A percentile compares a stretch with the other conserved stretches of the same genome.
Conservation (phyloP, 2,113 vertebrate species). For the Oryzias woworae region DNA sequence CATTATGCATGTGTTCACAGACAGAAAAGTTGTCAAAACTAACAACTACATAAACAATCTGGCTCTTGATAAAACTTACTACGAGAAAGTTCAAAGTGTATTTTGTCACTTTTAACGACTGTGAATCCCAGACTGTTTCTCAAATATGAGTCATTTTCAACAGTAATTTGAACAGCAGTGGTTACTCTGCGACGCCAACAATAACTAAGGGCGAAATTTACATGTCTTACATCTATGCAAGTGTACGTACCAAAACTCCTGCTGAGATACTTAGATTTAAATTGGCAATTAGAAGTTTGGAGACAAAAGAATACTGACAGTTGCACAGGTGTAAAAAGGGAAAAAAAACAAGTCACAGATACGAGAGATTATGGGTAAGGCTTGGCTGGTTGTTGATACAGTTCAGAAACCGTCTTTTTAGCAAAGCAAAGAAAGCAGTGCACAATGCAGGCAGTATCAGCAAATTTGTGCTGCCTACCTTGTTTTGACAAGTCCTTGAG, state of each 20-base stretch:
- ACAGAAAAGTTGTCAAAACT: constrained; percentile 32
- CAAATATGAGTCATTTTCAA: constrained; percentile 29
- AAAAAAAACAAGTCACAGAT: constrained; percentile 16
- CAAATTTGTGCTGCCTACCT: constrained; percentile 59
- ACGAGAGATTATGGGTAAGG: constrained; percentile 8
- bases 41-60: constrained; percentile 22
- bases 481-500: constrained; percentile 58
- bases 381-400: constrained; percentile 20
- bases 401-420: constrained; percentile 34
- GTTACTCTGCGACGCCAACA: constrained; percentile 2
- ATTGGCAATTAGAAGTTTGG: constrained; percentile 38
- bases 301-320: constrained; percentile 19
- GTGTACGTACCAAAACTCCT: constrained; percentile 24
- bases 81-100: constrained; percentile 28
- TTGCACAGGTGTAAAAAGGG: constrained; percentile 9
- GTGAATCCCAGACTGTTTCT: constrained; percentile 37
- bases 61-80: constrained; percentile 35
- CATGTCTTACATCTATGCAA: constrained; percentile 18
- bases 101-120: constrained; percentile 25
- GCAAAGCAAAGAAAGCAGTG: constrained; percentile 37
- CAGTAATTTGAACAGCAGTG: constrained; percentile 19
- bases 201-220: constrained; percentile 19
- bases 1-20: constrained; percentile 43
- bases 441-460: constrained; percentile 15
- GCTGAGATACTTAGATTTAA: constrained; percentile 23